Conservation (phyloP, 2,888 invertebrate species). For the Myopa testacea region DNA sequence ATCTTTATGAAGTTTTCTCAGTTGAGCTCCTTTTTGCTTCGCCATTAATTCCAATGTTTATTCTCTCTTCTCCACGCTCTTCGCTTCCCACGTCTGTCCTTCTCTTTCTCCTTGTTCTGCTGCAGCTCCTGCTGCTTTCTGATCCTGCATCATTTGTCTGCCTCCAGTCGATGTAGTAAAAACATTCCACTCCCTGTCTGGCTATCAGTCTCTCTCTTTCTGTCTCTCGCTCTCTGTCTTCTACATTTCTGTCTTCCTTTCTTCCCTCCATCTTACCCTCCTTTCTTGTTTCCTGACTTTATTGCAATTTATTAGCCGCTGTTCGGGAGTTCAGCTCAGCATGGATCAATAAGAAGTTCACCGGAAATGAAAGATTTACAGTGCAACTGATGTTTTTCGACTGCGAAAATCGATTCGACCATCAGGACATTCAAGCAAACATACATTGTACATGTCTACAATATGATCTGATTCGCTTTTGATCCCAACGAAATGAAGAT, state of each 20-base stretch:
- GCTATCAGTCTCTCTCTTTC: background rate
- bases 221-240: background rate
- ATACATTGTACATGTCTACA: no score
- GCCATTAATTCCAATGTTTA: background rate
- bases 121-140: background rate
- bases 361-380: no score
- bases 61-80: background rate
- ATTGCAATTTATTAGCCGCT: background rate
- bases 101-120: background rate
- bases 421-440: no score
- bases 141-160: no score
- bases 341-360: background rate
- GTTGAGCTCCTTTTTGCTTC: background rate
- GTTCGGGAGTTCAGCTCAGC: background rate
- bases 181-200: background rate
- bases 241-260: no score
- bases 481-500: background rate
- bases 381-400: no score
- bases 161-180: no score
- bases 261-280: background rate
- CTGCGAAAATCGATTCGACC: no score
- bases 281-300: background rate
- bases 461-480: background rate
- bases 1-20: background rate
- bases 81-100: background rate